Conservation (phyloP, 2,113 vertebrate genomes). For the Anolis carolinensis region DNA sequence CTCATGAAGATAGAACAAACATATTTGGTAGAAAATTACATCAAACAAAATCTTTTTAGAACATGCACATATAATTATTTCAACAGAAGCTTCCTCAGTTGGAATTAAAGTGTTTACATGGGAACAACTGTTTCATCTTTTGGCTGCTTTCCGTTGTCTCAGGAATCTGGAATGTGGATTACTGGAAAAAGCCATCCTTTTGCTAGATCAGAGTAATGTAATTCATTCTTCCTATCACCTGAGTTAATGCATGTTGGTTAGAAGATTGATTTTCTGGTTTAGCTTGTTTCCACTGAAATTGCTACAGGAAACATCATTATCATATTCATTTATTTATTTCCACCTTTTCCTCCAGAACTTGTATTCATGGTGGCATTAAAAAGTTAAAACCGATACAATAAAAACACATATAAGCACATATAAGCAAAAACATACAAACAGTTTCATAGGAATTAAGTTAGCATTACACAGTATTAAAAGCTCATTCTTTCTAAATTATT, state of each 20-base stretch:
- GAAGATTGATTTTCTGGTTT: neutral
- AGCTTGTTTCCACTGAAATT: constrained; percentile 6
- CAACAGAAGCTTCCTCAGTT: neutral
- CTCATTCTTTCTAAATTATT: no score
- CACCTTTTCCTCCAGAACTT: no score
- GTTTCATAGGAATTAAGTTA: no score
- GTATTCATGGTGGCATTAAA: no score
- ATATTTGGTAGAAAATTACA: neutral
- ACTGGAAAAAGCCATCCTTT: neutral
- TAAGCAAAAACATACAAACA: no score
- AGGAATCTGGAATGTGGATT: constrained; percentile 8
- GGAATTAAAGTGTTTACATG: constrained; percentile 5
- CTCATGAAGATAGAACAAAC: neutral
- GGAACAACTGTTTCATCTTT: neutral
- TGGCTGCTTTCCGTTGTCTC: constrained; percentile 2
- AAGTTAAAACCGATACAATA: no score
- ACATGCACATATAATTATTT: constrained; percentile 2
- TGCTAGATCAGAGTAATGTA: constrained; percentile 1
- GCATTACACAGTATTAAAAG: no score
- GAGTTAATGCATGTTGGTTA: neutral
- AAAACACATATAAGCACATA: no score
- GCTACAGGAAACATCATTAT: neutral
- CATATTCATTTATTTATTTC: no score
- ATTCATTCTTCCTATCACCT: neutral
- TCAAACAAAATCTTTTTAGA: constrained; percentile 4